phyloP scores from a whole-genome alignment of 2,888 invertebrate species.

The Cinara cedri region DNA sequence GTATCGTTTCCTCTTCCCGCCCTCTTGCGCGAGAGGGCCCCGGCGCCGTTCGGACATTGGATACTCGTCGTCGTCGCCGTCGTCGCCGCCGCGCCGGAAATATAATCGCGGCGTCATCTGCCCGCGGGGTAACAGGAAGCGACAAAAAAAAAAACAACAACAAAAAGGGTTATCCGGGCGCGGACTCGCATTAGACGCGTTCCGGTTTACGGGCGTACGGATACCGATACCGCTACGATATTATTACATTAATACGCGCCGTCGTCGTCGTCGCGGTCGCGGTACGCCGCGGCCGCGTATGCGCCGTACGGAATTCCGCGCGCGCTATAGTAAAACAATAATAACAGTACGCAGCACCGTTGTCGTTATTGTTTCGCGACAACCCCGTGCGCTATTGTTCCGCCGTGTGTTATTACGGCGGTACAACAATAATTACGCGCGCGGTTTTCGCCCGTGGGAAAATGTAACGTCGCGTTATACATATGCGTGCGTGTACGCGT shows the following conservation, averaged over 20 bases:
- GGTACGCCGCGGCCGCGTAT: neutral
- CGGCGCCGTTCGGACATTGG: conserved; percentile 44
- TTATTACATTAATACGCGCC: too few species aligned
- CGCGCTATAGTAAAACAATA: neutral
- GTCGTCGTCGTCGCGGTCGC: too few species aligned
- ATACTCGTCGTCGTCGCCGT: conserved; percentile 30
- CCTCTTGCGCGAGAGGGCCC: conserved; percentile 16
- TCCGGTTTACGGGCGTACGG: conserved; percentile 49
- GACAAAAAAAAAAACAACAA: conserved; percentile 25
- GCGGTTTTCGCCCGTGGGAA: conserved; percentile 40
- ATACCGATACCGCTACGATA: conserved; percentile 9
- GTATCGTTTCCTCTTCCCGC: conserved; percentile 18
- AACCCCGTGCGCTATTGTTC: too few species aligned
- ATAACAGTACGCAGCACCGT: too few species aligned
- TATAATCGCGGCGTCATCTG: conserved; percentile 55
- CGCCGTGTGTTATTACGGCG: neutral
- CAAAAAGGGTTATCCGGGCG: conserved; percentile 42
- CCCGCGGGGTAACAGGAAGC: conserved; percentile 52
- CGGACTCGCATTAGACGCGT: conserved; percentile 38
- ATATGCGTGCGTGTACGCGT: neutral
- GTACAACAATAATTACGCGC: conserved; percentile 20
- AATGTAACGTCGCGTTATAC: too few species aligned
- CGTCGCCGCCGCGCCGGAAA: conserved; percentile 35
- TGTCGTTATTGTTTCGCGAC: too few species aligned
- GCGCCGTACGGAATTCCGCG: neutral